phyloP scores from a whole-genome alignment of 1,140 invertebrate genomes.

The Micrasema minimum region DNA sequence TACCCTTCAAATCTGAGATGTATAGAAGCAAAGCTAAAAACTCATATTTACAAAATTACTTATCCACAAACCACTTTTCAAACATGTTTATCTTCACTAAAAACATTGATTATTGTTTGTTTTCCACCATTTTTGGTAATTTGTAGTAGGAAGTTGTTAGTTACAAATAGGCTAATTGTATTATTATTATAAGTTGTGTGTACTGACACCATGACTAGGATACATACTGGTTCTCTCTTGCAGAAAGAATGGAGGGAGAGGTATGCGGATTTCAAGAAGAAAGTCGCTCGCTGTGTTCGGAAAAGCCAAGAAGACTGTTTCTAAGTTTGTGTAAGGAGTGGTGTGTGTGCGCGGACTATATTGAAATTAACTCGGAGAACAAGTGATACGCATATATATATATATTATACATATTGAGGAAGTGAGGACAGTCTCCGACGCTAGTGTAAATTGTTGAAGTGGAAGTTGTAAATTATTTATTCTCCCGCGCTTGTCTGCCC shows the following conservation, averaged over 20 bases:
- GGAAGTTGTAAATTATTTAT: conserved; percentile 29
- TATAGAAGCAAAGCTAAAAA: no score
- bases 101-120: no score
- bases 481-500: background rate
- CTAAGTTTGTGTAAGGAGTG: conserved; percentile 63
- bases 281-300: conserved; percentile 94
- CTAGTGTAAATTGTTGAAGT: conserved; percentile 28
- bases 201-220: no score
- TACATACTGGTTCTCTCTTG: no score
- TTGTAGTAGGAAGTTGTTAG: no score
- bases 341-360: conserved; percentile 39
- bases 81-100: no score
- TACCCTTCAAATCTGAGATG: no score
- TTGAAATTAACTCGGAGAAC: conserved; percentile 42
- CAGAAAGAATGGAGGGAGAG: conserved; percentile 98
- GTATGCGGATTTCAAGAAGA: conserved; percentile 94
- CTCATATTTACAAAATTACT: no score
- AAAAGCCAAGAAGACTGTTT: conserved; percentile 97
- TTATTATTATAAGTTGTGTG: no score
- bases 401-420: conserved; percentile 34
- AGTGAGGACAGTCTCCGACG: conserved; percentile 37
- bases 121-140: no score
- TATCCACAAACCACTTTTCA: no score
- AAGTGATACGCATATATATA: conserved; percentile 48
- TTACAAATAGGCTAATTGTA: no score